These are phyloP conservation scores for Polydesmus complanatus DNA, from an alignment of 2,888 invertebrate species.

Conservation along the genomic window DNA sequence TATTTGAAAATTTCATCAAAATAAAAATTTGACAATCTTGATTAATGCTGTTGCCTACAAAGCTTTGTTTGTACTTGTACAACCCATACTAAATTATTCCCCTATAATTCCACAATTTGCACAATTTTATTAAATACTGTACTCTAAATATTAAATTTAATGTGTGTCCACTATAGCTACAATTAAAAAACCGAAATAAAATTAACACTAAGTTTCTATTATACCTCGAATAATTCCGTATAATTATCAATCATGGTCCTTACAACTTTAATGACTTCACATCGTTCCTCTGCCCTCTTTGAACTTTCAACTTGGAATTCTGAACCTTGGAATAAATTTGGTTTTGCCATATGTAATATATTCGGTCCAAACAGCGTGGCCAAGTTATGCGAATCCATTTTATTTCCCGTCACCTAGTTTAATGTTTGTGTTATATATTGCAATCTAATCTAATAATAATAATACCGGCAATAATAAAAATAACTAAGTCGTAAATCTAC, in stretches of 20 bases:
- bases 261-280: slow-evolving; percentile 81
- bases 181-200: slow-evolving; percentile 1
- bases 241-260: slow-evolving; percentile 59
- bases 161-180: too few species aligned
- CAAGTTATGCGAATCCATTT: slow-evolving; percentile 84
- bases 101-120: too few species aligned
- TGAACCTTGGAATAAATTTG: slow-evolving; percentile 36
- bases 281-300: slow-evolving; percentile 55
- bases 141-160: too few species aligned
- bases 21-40: too few species aligned
- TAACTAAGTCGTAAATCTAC: slow-evolving; percentile 22
- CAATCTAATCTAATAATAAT: too few species aligned
- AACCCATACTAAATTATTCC: too few species aligned
- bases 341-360: slow-evolving; percentile 64
- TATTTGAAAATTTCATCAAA: too few species aligned
- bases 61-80: too few species aligned
- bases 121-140: too few species aligned
- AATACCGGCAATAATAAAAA: background rate
- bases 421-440: too few species aligned
- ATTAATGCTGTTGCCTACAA: too few species aligned
- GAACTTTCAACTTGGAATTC: slow-evolving; percentile 33
- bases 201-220: background rate
- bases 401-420: slow-evolving; percentile 65
- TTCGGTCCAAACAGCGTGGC: slow-evolving; percentile 90
- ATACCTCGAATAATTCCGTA: slow-evolving; percentile 52